These are phyloP conservation scores for Erpornis zantholeuca DNA, from an alignment of 2,113 vertebrate genomes.

Conservation along the genomic window DNA sequence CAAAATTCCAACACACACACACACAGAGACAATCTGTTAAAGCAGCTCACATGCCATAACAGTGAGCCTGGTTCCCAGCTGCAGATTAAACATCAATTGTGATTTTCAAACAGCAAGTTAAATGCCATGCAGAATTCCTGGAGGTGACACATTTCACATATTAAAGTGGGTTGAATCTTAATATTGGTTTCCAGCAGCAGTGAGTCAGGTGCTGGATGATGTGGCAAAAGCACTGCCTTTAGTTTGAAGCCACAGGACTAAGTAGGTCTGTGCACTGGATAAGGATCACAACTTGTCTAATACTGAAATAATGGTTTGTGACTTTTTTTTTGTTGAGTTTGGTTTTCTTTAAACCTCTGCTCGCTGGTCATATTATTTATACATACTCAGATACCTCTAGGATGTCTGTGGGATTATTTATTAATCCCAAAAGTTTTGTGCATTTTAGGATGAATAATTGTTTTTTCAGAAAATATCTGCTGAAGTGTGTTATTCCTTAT, in stretches of 20 bases:
- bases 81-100: background rate
- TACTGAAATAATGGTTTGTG: background rate
- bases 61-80: background rate
- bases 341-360: background rate
- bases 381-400: background rate
- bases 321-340: background rate
- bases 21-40: background rate
- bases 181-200: background rate
- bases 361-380: background rate
- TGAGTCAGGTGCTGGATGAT: accelerated
- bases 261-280: background rate
- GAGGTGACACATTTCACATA: accelerated
- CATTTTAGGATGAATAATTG: background rate
- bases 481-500: background rate
- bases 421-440: background rate
- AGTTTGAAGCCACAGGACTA: background rate
- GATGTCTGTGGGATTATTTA: background rate
- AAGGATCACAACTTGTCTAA: background rate
- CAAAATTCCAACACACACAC: background rate
- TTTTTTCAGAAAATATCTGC: background rate
- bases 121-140: background rate
- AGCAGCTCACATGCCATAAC: background rate
- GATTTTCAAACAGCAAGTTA: background rate
- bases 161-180: background rate
- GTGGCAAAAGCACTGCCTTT: background rate